A percentile compares a stretch with the other conserved stretches of the same genome.
These are phyloP conservation scores for Semotilus atromaculatus DNA, from an alignment of 2,797 vertebrate species.

Conservation along the genomic window DNA sequence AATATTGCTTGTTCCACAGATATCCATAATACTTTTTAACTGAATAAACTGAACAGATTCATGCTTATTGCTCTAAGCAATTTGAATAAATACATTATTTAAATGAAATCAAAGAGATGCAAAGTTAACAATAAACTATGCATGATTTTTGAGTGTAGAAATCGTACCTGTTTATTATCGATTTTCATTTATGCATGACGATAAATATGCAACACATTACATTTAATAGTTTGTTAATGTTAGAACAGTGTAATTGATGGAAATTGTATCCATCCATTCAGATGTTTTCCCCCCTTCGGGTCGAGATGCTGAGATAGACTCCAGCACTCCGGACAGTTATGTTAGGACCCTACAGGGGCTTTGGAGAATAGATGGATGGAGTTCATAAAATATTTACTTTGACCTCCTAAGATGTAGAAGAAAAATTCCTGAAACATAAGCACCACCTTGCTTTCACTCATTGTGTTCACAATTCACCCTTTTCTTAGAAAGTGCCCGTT, in stretches of 20 bases:
- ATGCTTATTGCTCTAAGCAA: background rate
- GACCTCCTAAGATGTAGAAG: background rate
- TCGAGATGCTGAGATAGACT: background rate
- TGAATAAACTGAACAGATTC: background rate
- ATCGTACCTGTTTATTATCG: background rate
- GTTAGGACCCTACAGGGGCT: background rate
- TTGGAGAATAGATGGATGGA: background rate
- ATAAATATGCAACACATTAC: background rate
- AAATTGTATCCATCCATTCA: background rate
- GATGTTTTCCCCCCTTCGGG: background rate
- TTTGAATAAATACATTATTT: background rate
- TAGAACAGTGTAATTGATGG: too few relatives aligned
- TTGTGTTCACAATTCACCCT: background rate
- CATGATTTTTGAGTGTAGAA: background rate
- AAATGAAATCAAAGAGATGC: background rate
- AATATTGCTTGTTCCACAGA: background rate
- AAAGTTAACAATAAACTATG: background rate
- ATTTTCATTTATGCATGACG: background rate
- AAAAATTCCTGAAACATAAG: background rate
- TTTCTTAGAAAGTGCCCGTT: background rate
- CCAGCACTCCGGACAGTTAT: too few relatives aligned
- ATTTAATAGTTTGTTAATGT: background rate
- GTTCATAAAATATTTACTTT: background rate
- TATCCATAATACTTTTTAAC: background rate
- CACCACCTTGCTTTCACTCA: background rate